Percentiles rank a stretch among this genome's conserved stretches.
phyloP scores from a whole-genome alignment of 2,797 vertebrate species.

The Poecilia gillii region DNA sequence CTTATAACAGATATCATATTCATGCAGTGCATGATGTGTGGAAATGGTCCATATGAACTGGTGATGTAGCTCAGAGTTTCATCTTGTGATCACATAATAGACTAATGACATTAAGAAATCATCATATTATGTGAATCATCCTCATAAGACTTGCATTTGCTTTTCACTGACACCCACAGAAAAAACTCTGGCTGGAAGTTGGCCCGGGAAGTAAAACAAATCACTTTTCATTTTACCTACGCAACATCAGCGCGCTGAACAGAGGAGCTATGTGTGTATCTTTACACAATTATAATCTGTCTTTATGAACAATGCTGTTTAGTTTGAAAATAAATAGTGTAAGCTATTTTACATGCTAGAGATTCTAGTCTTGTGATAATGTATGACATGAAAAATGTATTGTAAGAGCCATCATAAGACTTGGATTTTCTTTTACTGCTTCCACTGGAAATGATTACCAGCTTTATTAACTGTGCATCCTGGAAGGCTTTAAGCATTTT shows the following conservation, averaged over 20 bases:
- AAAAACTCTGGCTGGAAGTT: slow-evolving; percentile 12
- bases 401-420: slow-evolving; percentile 51
- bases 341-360: slow-evolving; percentile 12
- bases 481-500: neutral
- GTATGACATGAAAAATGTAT: slow-evolving; percentile 37
- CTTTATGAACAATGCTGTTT: neutral
- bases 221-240: slow-evolving; percentile 15
- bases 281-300: neutral
- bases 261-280: neutral
- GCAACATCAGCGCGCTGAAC: neutral
- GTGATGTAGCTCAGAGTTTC: slow-evolving; percentile 58
- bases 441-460: slow-evolving; percentile 14
- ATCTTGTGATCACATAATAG: slow-evolving; percentile 78
- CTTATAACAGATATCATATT: slow-evolving; percentile 76
- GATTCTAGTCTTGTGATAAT: slow-evolving; percentile 45
- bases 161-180: slow-evolving; percentile 65
- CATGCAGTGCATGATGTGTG: slow-evolving; percentile 59
- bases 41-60: slow-evolving; percentile 66
- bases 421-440: slow-evolving; percentile 40
- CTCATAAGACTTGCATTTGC: slow-evolving; percentile 78
- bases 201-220: slow-evolving; percentile 43
- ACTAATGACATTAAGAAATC: slow-evolving; percentile 75
- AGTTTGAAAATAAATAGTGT: neutral
- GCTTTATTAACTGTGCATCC: slow-evolving; percentile 1
- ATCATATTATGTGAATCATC: slow-evolving; percentile 73